Evolutionary conservation across 2,888 invertebrate species (phyloP).

Genomic region (Trichopoda pennipes): DNA sequence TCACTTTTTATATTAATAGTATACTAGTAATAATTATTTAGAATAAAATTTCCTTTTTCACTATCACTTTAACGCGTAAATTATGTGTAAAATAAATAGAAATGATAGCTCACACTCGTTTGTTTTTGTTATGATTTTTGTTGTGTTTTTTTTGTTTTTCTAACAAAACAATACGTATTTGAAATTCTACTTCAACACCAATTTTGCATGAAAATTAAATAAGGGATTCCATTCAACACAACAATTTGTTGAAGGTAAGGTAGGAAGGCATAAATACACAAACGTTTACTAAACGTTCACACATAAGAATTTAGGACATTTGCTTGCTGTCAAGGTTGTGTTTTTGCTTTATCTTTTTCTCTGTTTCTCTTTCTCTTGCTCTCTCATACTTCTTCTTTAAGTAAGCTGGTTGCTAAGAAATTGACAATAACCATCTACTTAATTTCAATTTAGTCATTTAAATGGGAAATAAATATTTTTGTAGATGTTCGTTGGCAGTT

Average conservation of each 20-base stretch:
- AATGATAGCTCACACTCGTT: constrained; percentile 10
- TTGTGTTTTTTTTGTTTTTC: background rate
- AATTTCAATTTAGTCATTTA: constrained; percentile 44
- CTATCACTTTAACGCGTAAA: constrained; percentile 11
- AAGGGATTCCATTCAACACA: constrained; percentile 1
- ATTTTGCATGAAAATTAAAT: constrained; percentile 50
- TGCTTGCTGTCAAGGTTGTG: constrained; percentile 42
- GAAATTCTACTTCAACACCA: constrained; percentile 58
- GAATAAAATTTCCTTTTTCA: too few species aligned
- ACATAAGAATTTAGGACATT: constrained; percentile 39
- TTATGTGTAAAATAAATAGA: background rate
- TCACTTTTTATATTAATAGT: too few species aligned
- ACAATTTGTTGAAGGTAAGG: background rate
- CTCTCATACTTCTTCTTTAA: constrained; percentile 1
- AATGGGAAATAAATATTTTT: constrained; percentile 45
- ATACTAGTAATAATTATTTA: too few species aligned
- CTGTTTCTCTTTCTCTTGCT: background rate
- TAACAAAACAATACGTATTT: constrained; percentile 41
- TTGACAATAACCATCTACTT: constrained; percentile 6
- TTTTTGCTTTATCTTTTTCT: background rate
- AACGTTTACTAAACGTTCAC: constrained; percentile 5
- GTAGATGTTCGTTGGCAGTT: background rate
- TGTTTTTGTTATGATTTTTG: constrained; percentile 9
- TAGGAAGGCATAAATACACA: background rate
- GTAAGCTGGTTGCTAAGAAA: constrained; percentile 35